These are phyloP conservation scores for Garra rufa DNA, from an alignment of 2,113 vertebrate species.

Conservation along the genomic window DNA sequence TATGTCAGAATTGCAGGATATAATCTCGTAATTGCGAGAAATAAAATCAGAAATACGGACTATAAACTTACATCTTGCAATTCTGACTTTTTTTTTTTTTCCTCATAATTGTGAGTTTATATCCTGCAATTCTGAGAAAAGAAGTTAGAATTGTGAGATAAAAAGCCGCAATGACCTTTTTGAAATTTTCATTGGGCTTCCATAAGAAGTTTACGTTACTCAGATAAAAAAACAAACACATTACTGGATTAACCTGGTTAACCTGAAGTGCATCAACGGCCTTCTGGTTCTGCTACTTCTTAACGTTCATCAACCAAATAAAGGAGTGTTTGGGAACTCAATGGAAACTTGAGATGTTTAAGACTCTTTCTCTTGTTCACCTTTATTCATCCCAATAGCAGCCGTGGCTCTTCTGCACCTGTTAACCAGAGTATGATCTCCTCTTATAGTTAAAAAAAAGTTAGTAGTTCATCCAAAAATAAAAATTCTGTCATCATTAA, in stretches of 20 bases:
- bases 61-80: too few relatives aligned
- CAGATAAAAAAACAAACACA: neutral
- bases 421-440: conserved; percentile 12
- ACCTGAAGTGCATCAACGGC: neutral
- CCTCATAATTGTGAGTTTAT: too few relatives aligned
- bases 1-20: too few relatives aligned
- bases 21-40: too few relatives aligned
- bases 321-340: neutral
- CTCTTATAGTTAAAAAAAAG: neutral
- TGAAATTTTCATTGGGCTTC: neutral
- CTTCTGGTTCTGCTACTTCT: neutral
- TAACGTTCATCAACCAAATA: neutral
- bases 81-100: too few relatives aligned
- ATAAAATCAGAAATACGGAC: too few relatives aligned
- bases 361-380: neutral
- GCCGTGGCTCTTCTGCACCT: neutral
- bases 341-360: neutral
- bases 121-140: too few relatives aligned
- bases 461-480: neutral
- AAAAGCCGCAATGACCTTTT: neutral
- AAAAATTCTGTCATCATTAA: neutral
- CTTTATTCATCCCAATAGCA: neutral
- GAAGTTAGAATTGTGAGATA: too few relatives aligned
- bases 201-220: neutral
- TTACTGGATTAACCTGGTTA: neutral